Evolutionary conservation across 37 sponge, comb jelly and placozoan species (phyloP).

Genomic region (Axinella damicornis): DNA sequence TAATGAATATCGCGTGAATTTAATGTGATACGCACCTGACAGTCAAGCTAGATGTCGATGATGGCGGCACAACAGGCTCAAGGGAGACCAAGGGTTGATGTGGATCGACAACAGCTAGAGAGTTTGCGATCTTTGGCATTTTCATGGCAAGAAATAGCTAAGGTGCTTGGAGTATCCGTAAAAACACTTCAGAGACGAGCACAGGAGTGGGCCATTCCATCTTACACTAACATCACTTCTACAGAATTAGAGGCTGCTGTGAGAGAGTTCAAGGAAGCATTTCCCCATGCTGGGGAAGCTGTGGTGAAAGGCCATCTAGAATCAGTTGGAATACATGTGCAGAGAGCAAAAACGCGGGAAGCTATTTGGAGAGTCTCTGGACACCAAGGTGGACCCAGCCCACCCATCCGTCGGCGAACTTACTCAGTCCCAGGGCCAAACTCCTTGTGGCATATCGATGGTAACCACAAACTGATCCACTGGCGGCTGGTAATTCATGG

Average conservation of each 20-base stretch:
- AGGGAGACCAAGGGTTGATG: slow-evolving; percentile 18
- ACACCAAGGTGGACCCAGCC: neutral
- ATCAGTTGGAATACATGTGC: neutral
- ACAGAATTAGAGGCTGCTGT: slow-evolving; percentile 5
- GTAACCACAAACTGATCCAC: slow-evolving; percentile 41
- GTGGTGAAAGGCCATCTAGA: slow-evolving; percentile 20
- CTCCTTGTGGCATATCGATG: slow-evolving; percentile 46
- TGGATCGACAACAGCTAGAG: slow-evolving; percentile 13
- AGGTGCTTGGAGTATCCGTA: neutral
- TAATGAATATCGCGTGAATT: no score
- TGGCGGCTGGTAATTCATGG: slow-evolving; percentile 35
- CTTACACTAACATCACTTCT: neutral
- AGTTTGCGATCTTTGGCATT: neutral
- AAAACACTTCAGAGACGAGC: slow-evolving; percentile 33
- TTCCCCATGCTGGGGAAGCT: slow-evolving; percentile 19
- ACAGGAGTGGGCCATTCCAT: neutral
- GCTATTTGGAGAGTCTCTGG: neutral
- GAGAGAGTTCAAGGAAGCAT: neutral
- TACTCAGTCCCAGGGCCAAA: slow-evolving; percentile 27
- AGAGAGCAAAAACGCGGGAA: neutral
- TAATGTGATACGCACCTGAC: no score
- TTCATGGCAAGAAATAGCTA: slow-evolving; percentile 11
- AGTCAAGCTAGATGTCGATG: no score
- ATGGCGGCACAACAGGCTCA: no score
- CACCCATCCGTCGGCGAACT: slow-evolving; percentile 1